Evolutionary conservation across 2,113 vertebrate species (phyloP).

Genomic region (Hippocampus barbouri): DNA sequence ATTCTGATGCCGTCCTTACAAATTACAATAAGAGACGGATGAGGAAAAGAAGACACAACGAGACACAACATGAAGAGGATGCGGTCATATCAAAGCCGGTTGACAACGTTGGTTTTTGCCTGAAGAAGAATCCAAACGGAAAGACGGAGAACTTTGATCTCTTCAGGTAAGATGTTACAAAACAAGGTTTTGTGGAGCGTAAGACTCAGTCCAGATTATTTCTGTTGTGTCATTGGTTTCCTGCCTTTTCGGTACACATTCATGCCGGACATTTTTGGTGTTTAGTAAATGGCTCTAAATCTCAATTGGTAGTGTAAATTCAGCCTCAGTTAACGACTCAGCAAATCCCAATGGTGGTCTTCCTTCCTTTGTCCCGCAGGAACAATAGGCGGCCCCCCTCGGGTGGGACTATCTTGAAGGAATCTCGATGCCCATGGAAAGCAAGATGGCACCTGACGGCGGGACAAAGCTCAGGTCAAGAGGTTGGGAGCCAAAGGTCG

Average conservation of each 20-base stretch:
- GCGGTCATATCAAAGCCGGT: slow-evolving; percentile 41
- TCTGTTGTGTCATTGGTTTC: no score
- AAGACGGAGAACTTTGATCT: slow-evolving; percentile 35
- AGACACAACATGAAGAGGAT: slow-evolving; percentile 31
- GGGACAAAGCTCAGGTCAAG: slow-evolving; percentile 54
- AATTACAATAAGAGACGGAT: slow-evolving; percentile 27
- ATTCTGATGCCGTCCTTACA: slow-evolving; percentile 34
- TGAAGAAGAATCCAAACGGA: slow-evolving; percentile 24
- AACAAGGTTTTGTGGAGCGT: slow-evolving; percentile 6
- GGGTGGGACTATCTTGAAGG: slow-evolving; percentile 38
- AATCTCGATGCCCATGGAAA: slow-evolving; percentile 40
- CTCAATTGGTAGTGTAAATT: background rate
- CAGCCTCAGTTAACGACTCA: background rate
- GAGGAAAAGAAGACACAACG: background rate
- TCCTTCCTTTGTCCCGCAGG: slow-evolving; percentile 30
- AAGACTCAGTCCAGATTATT: no score
- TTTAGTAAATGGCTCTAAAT: background rate
- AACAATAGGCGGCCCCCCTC: slow-evolving; percentile 33
- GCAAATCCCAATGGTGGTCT: slow-evolving; percentile 2
- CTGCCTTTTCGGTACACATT: no score
- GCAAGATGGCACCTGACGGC: slow-evolving; percentile 57
- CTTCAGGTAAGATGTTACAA: slow-evolving; percentile 30
- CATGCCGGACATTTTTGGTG: no score
- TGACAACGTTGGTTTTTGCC: background rate
- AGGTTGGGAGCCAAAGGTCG: slow-evolving; percentile 53